Base-by-base conservation (phyloP, 2,797 vertebrate species). In the Periophthalmus magnuspinnatus region DNA sequence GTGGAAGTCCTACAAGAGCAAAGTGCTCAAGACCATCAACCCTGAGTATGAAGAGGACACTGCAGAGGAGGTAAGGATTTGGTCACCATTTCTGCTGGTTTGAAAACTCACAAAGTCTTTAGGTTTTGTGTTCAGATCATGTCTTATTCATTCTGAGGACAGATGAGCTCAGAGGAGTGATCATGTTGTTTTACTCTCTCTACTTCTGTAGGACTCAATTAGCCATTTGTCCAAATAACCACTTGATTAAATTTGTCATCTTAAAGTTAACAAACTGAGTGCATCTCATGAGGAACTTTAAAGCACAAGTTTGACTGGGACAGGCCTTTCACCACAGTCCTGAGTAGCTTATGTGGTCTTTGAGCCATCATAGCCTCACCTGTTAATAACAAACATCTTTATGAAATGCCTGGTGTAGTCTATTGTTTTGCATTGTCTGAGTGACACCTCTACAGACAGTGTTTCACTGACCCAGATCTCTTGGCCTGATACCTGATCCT, bases 1-100 rank as follows among this genome's bases (percentile, higher is more conserved):
- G 89, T 98, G 96, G 96, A 95, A 95, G 85, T 81, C 93, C 48
- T 99, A 97, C 81, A 98, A 96, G 88, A 94, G 94, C 93, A 99
- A 98, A 83, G 95, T 98, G 85, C 88, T 99, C 89, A 96, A 96
- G 93, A 96, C 94, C 16, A 82, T 98, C 21, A 95, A 94, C 71
- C 94, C 94, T 1, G 93, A 96, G 5, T 86, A 88, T 14, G 94
- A 96, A 28, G 95, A 95, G 69, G 93, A 89, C 1, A 68, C 91
- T n/a, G 88, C 88, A 7, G 96, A 96, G 55, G 95, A 98, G 96
- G 97, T 98, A 92, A 47, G 63, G 10, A 52, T 41, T 11, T 36
- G 24, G 22, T 11, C 41, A 54, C 7, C 10, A 55, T 21, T 55
- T 24, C 52, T 55, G 52, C 13, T 28, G 6, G 5, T 57, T 32